These are phyloP conservation scores for Axinella damicornis DNA, from an alignment of 37 sponge, comb jelly and placozoan genomes.

Conservation along the genomic window DNA sequence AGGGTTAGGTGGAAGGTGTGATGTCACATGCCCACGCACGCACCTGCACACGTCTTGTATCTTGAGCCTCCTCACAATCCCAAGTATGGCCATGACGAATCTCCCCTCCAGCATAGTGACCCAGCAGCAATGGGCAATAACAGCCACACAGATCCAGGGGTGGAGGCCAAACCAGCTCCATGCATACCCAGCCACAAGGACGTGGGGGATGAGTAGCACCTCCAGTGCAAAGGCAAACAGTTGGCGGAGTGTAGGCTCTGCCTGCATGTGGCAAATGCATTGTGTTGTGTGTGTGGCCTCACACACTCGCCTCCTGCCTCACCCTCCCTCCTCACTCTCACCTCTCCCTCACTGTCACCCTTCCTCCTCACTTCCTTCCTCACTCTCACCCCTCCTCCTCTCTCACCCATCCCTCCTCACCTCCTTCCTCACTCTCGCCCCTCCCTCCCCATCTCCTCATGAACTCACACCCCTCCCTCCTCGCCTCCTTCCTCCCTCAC, in stretches of 20 bases:
- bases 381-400: no score
- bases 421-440: no score
- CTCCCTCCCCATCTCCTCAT: no score
- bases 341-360: background rate
- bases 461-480: no score
- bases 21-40: background rate
- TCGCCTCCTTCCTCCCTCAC: no score
- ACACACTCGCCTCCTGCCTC: no score
- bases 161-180: constrained; percentile 10
- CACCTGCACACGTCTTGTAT: background rate
- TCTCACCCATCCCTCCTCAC: no score
- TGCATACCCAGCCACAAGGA: constrained; percentile 34
- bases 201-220: constrained; percentile 50
- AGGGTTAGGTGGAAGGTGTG: no score
- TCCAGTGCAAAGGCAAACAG: constrained; percentile 17
- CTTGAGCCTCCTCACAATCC: background rate
- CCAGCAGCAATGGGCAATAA: constrained; percentile 32
- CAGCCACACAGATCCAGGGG: constrained; percentile 25
- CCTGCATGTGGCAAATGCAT: no score
- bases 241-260: constrained; percentile 4
- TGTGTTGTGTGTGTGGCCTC: background rate
- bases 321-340: no score
- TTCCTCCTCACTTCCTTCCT: no score
- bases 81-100: background rate
- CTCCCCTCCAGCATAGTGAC: background rate